Base-by-base conservation (phyloP, 2,113 vertebrate species). In the Thalassarche chlororhynchos region DNA sequence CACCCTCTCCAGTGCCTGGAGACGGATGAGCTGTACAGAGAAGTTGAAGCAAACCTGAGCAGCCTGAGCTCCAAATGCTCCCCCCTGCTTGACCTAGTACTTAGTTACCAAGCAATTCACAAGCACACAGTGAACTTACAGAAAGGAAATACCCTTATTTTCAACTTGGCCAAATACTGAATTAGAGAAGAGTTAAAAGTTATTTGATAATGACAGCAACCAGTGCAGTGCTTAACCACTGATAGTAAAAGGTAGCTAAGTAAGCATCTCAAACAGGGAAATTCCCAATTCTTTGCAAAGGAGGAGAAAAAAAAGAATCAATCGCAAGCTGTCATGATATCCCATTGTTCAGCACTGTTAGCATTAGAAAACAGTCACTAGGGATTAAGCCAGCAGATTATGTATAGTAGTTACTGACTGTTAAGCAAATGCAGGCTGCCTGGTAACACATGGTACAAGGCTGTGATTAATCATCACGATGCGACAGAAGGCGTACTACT, bases 401-500 rank as follows among this genome's bases (percentile, higher is more conserved):
- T 8, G 42, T 61, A 46, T 9, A 74, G 93, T 38, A 84, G 95
- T 46, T 71, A 44, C 89, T 85, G 90, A 81, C 79, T 90, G 91
- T 31, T 96, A 89, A 89, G 94, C 92, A 91, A 95, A 88, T 4
- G 89, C 92, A 88, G 92, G 92, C 89, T 97, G 96, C 97, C 96
- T 88, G 87, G 93, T 93, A 97, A 96, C 95, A 93, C 97, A 87
- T 8, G 83, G 94, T 26, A 40, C 65, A 17, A 61, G 82, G 83
- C 96, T 92, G 83, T 65, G 95, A 96, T 97, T 96, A 96, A 97
- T 97, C 94, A 97, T 76, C 84, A 89, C 8, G 64, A 58, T 69
- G 92, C 26, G 83, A 94, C 97, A 96, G 96, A 93, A 96, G 96
- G 96, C 40, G 1, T 40, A 61, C 32, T 46, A 72, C 82, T 7